phyloP scores from a whole-genome alignment of 2,888 invertebrate species.

The Tricholauxania praeusta region DNA sequence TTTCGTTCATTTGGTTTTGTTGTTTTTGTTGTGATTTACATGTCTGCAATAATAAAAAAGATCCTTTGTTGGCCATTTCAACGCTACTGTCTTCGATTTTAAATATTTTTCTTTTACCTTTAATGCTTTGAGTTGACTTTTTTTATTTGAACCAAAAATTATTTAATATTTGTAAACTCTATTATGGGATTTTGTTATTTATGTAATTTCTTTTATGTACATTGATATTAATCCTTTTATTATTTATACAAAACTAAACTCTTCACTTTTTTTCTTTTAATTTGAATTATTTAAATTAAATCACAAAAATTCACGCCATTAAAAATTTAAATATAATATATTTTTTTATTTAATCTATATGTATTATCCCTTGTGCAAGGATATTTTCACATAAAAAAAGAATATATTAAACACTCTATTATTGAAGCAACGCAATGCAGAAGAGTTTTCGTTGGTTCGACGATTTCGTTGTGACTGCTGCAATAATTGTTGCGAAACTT shows the following conservation, averaged over 20 bases:
- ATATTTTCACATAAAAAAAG: not conserved
- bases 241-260: too few relatives aligned
- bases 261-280: too few relatives aligned
- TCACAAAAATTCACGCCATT: too few relatives aligned
- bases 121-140: not conserved
- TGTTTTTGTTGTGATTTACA: not conserved
- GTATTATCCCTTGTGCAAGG: not conserved
- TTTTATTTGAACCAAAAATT: not conserved
- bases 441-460: conserved; percentile 53
- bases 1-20: conserved; percentile 1
- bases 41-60: too few relatives aligned
- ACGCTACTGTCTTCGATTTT: not conserved
- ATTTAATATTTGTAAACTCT: not conserved
- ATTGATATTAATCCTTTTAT: not conserved
- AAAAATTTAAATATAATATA: too few relatives aligned
- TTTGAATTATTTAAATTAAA: too few relatives aligned
- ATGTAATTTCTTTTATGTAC: conserved; percentile 14
- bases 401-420: not conserved
- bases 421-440: conserved; percentile 31
- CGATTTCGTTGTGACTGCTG: conserved; percentile 62
- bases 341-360: not conserved
- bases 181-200: not conserved
- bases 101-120: conserved; percentile 3
- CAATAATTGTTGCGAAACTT: conserved; percentile 62
- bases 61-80: too few relatives aligned